Evolutionary conservation across 2,888 invertebrate genomes (phyloP).

Genomic region (Megaustenia siamemsis): DNA sequence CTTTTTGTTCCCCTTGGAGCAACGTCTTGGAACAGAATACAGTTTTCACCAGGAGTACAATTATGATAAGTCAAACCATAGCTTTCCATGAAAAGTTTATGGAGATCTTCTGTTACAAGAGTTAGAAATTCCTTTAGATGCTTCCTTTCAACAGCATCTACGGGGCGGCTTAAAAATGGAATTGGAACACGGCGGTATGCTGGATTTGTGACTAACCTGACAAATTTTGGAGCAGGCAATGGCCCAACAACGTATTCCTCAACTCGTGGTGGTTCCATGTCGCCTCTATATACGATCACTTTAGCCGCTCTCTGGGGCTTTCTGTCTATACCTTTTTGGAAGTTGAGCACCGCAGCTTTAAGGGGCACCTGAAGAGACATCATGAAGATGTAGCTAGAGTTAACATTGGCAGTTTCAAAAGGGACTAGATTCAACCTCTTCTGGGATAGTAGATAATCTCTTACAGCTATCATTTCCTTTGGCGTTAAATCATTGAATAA

Average conservation of each 20-base stretch:
- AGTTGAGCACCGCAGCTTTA: slow-evolving; percentile 67
- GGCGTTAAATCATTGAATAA: slow-evolving; percentile 71
- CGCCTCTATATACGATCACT: slow-evolving; percentile 70
- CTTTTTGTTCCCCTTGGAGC: slow-evolving; percentile 67
- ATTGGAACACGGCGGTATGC: slow-evolving; percentile 66
- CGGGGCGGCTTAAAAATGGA: slow-evolving; percentile 67
- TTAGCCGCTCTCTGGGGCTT: slow-evolving; percentile 69
- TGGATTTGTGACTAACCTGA: slow-evolving; percentile 65
- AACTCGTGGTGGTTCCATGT: slow-evolving; percentile 66
- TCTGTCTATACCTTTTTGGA: slow-evolving; percentile 63
- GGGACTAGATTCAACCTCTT: slow-evolving; percentile 63
- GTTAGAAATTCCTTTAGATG: slow-evolving; percentile 61
- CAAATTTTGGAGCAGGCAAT: slow-evolving; percentile 65
- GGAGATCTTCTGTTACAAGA: slow-evolving; percentile 60
- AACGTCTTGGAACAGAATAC: slow-evolving; percentile 67
- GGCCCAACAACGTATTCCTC: slow-evolving; percentile 75
- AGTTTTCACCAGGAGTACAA: slow-evolving; percentile 65
- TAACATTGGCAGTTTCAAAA: slow-evolving; percentile 61
- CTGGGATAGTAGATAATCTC: slow-evolving; percentile 64
- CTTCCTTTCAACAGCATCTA: slow-evolving; percentile 67
- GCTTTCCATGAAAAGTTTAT: slow-evolving; percentile 67
- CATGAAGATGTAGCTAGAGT: slow-evolving; percentile 72
- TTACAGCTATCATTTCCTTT: slow-evolving; percentile 64
- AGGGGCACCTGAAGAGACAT: slow-evolving; percentile 67
- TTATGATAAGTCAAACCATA: slow-evolving; percentile 69